phyloP scores from a whole-genome alignment of 1,140 invertebrate genomes.

The Listronotus oregonensis region DNA sequence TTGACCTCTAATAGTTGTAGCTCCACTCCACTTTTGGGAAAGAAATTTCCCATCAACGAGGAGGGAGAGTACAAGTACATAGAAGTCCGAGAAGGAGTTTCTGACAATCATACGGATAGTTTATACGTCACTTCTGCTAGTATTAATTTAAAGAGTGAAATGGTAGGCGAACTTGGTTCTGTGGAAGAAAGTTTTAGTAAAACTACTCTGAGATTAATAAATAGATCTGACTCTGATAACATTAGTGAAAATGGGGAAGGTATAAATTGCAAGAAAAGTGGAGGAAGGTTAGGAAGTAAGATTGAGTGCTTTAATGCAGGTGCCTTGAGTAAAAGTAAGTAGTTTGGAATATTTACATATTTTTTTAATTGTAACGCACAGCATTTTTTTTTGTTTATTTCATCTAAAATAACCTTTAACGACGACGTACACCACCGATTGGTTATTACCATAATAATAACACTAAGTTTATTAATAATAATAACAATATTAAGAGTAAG shows the following conservation, averaged over 20 bases:
- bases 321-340: constrained; percentile 29
- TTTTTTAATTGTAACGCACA: not conserved
- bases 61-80: constrained; percentile 47
- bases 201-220: constrained; percentile 2
- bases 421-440: no score
- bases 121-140: constrained; percentile 16
- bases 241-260: not conserved
- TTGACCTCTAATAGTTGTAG: constrained; percentile 43
- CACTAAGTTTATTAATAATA: no score
- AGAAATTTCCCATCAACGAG: constrained; percentile 55
- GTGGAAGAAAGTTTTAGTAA: constrained; percentile 1
- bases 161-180: not conserved
- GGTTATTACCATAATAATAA: no score
- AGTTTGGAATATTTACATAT: constrained; percentile 7
- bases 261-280: not conserved
- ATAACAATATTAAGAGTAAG: no score
- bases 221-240: not conserved
- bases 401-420: no score
- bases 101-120: not conserved
- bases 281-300: constrained; percentile 36
- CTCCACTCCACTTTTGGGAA: constrained; percentile 49
- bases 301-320: constrained; percentile 38
- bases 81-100: not conserved
- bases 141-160: constrained; percentile 15
- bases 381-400: not conserved